phyloP scores from a whole-genome alignment of 2,797 vertebrate genomes.

The Eptatretus atami region DNA sequence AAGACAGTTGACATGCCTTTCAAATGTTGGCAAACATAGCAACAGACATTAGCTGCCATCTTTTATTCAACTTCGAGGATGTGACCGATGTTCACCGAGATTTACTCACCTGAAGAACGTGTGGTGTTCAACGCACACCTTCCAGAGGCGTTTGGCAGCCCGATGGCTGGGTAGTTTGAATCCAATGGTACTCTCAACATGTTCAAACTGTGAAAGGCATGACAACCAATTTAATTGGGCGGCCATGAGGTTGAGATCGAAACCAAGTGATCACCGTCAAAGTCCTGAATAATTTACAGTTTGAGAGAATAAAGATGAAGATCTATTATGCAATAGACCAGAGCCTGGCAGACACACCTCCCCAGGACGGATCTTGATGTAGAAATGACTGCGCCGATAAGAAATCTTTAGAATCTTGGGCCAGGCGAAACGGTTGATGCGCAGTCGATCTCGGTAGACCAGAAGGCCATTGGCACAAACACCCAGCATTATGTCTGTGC shows the following conservation, averaged over 20 bases:
- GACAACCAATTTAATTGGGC: background rate
- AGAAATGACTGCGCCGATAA: conserved; percentile 94
- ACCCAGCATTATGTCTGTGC: conserved; percentile 88
- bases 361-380: conserved; percentile 91
- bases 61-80: too few species aligned
- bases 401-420: conserved; percentile 98
- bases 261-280: background rate
- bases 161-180: conserved; percentile 88
- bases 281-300: background rate
- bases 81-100: too few species aligned
- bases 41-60: too few species aligned
- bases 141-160: conserved; percentile 76
- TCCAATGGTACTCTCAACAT: conserved; percentile 92
- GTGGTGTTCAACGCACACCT: conserved; percentile 93
- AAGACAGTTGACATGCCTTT: background rate
- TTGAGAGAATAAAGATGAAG: conserved; percentile 9
- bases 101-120: conserved; percentile 67
- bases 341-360: conserved; percentile 22
- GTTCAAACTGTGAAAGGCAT: conserved; percentile 32
- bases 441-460: conserved; percentile 78
- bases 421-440: conserved; percentile 97
- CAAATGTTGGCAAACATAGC: background rate
- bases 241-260: background rate
- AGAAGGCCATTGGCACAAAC: conserved; percentile 86
- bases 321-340: background rate